These are phyloP conservation scores for Leiothrix lutea DNA, from an alignment of 2,113 vertebrate species.

Conservation along the genomic window DNA sequence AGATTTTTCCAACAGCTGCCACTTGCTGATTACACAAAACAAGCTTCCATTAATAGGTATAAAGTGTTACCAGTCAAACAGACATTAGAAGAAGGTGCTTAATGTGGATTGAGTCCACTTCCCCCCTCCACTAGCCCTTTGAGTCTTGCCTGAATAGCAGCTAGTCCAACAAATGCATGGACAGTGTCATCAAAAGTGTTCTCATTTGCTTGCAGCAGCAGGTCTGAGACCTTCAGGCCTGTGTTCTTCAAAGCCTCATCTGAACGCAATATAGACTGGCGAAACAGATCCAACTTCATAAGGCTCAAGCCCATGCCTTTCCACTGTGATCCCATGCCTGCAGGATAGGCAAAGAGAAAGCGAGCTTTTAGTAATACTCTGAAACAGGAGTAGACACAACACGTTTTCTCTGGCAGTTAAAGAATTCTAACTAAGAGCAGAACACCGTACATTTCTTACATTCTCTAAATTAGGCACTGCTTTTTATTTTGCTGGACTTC, in stretches of 20 bases:
- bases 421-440: neutral
- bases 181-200: slow-evolving; percentile 86
- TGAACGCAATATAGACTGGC: slow-evolving; percentile 84
- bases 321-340: slow-evolving; percentile 98
- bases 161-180: slow-evolving; percentile 88
- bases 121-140: neutral
- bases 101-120: neutral
- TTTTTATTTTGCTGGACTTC: neutral
- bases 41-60: neutral
- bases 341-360: neutral
- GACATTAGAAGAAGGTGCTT: neutral
- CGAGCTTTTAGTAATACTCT: neutral
- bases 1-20: neutral
- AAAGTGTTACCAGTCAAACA: neutral
- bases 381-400: neutral
- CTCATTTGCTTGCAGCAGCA: slow-evolving; percentile 84
- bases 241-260: slow-evolving; percentile 81
- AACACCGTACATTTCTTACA: neutral
- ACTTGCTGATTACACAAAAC: neutral
- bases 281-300: slow-evolving; percentile 86
- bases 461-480: neutral
- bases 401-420: neutral
- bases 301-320: slow-evolving; percentile 88
- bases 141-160: slow-evolving; percentile 88
- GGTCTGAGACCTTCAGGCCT: slow-evolving; percentile 83